Evolutionary conservation across 1,140 invertebrate species (phyloP), one percentile per base, ranked within the genome.

Genomic region (Diabrotica virgifera): DNA sequence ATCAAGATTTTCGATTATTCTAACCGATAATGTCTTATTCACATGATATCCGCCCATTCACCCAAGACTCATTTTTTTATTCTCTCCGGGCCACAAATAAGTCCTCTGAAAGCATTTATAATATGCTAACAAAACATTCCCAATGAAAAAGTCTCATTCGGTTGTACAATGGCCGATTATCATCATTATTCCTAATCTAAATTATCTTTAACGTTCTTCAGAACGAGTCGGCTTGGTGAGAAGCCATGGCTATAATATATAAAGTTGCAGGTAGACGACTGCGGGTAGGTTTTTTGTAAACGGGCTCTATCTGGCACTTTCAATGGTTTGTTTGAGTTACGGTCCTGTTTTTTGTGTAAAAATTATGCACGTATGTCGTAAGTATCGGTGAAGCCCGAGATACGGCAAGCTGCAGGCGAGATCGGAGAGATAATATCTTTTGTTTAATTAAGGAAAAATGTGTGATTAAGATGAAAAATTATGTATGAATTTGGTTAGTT

Each of bases 201-300:
- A 70, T 70, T 70, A 70, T 70, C 68, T 67, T 67, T 70, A 66
- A 69, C 60, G 67, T 63, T 60, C 40, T 52, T 52, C 53, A 54
- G 52, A 69, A 66, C n/a, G 40, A 5, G 40, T 1, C 64, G 64
- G 64, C 64, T 38, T 69, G 67, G 52, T 62, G 66, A 69, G 62
- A 60, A 57, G 68, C 64, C 56, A 70, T 67, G 64, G 55, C 62
- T 52, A 70, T 70, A 70, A 61, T 46, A 46, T 46, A 57, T 70
- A 53, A 46, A 51, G 24, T 55, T 46, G 52, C 68, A 70, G 68
- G 68, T 70, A 70, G 62, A 56, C 52, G 56, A 36, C 52, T 62
- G 56, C 52, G 35, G 56, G 52, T 62, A 62, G 54, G 54, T 69
- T 55, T 66, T 56, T 37, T 53, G 8, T 8, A 46, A 24, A 52